Base-by-base conservation (phyloP, 1,140 invertebrate species). In the Propsilocerus akamusi region DNA sequence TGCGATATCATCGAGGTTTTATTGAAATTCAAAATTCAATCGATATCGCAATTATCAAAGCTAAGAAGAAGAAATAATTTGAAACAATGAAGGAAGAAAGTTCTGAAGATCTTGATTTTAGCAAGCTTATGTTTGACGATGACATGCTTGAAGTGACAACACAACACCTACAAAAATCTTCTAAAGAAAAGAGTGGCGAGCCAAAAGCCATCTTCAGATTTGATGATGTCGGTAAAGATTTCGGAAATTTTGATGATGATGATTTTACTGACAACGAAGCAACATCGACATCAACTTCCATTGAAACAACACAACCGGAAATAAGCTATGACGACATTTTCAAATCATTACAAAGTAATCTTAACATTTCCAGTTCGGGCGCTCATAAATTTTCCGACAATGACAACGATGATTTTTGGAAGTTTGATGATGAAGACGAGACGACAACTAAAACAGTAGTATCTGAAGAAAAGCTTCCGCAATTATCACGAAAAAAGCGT, bases 1-100 rank as follows among this genome's bases (percentile, higher is more conserved):
- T 80, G 52, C 70, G 77, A 22, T 81, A 81, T 56, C 71, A 80
- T 57, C 68, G 77, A 0, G 78, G 78, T 1, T 80, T 81, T 55
- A 64, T 80, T 2, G 76, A 80, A 55, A 67, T 80, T 7, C 78
- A 78, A 56, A 76, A 81, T 51, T 66, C 75, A 6, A 66, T 81
- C 8, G 77, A 79, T 56, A 67, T 70, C 41, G 76, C 74, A 7
- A 76, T 80, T 11, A 71, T 79, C 14, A 62, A 70, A 47, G 52
- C 68, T 1, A 64, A 68, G 47, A 56, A 60, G 4, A 63, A 63
- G 11, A 59, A 46, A 20, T 41, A 57, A 23, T 25, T 52, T 25
- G 28, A 48, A 3, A 17, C 26, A 2, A 17, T 11, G 8, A 25
- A 47, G 25, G 5, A 30, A 11, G 8, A 26, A 17, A 25, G 17